Evolutionary conservation across 2,797 vertebrate species (phyloP).

Genomic region (Cynopterus sphinx): DNA sequence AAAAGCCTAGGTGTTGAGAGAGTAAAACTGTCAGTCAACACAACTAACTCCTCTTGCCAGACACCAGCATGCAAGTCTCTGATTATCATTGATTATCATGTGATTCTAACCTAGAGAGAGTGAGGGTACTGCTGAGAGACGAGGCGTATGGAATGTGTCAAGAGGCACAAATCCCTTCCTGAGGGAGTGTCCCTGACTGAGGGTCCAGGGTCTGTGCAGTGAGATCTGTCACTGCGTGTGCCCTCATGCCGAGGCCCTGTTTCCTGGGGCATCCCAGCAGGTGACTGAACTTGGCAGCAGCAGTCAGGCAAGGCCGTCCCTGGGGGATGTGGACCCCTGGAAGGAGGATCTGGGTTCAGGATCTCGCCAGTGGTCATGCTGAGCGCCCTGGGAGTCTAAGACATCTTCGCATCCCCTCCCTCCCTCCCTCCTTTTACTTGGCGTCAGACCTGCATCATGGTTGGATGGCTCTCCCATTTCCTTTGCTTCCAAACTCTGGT

Average conservation of each 20-base stretch:
- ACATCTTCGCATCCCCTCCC: background rate
- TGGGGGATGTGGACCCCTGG: background rate
- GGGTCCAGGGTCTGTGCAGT: background rate
- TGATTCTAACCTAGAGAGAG: background rate
- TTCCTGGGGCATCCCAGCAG: background rate
- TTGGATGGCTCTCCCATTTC: background rate
- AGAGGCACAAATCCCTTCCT: background rate
- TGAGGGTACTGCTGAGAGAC: background rate
- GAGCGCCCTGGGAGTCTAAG: background rate
- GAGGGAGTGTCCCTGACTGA: background rate
- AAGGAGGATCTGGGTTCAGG: background rate
- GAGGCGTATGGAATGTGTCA: background rate
- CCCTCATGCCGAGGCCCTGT: background rate
- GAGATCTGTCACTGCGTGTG: background rate
- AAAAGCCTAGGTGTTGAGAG: background rate
- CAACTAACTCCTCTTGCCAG: background rate
- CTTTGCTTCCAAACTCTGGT: background rate
- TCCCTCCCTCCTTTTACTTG: background rate
- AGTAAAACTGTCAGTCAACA: background rate
- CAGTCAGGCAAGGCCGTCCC: accelerated
- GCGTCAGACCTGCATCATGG: background rate
- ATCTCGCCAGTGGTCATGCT: background rate
- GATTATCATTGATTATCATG: background rate
- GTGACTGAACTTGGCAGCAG: background rate
- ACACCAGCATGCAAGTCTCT: background rate